phyloP scores from a whole-genome alignment of 2,113 vertebrate species.

The Ciconia maguari region DNA sequence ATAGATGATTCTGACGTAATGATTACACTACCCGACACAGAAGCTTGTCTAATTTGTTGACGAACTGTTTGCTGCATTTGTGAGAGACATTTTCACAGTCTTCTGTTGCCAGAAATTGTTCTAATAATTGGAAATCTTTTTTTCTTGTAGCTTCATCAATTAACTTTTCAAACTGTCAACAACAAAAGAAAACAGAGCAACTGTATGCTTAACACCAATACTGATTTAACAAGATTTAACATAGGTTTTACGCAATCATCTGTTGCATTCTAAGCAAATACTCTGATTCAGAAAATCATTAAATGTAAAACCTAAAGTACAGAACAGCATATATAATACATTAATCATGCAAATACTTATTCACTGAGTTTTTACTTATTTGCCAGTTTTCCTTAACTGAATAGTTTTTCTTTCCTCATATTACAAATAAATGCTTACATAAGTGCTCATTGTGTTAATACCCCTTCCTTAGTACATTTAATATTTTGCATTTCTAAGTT shows the following conservation, averaged over 20 bases:
- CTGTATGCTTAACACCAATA: background rate
- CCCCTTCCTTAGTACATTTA: background rate
- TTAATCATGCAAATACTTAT: background rate
- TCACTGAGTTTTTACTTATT: background rate
- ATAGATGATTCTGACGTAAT: background rate
- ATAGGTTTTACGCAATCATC: background rate
- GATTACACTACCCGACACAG: conserved; percentile 79
- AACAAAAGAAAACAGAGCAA: conserved; percentile 9
- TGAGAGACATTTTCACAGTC: conserved; percentile 57
- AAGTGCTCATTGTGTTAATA: background rate
- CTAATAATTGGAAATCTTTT: conserved; percentile 75
- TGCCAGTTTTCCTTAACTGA: background rate
- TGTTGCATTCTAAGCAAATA: background rate
- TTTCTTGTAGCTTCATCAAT: conserved; percentile 82
- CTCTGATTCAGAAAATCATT: background rate
- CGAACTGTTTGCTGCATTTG: conserved; percentile 86
- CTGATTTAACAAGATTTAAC: background rate
- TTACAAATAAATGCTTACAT: background rate
- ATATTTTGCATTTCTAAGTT: background rate
- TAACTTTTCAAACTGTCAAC: conserved; percentile 82
- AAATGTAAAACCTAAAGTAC: background rate
- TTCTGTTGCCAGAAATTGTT: conserved; percentile 76
- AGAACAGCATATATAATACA: background rate
- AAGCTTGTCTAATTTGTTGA: conserved; percentile 86
- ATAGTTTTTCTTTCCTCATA: background rate